These are phyloP conservation scores for Oscheius sp. DNA, from an alignment of 2,888 invertebrate genomes.

Conservation along the genomic window DNA sequence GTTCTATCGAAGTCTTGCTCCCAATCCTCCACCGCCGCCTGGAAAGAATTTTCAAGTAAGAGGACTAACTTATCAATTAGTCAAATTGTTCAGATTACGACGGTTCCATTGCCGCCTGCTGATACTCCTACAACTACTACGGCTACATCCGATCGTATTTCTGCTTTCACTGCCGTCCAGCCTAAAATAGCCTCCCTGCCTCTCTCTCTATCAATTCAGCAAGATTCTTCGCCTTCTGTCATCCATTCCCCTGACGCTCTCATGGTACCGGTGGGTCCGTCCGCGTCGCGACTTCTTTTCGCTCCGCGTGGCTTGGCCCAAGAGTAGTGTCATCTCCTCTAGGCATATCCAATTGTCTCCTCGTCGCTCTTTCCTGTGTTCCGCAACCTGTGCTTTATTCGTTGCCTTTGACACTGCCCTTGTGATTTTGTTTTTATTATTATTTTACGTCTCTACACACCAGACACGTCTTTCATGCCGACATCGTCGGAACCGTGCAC, in stretches of 20 bases:
- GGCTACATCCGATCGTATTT: conserved; percentile 18
- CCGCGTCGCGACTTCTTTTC: conserved; percentile 19
- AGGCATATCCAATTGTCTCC: conserved; percentile 31
- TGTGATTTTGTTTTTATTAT: conserved; percentile 16
- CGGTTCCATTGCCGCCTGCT: conserved; percentile 37
- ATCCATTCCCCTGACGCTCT: conserved; percentile 27
- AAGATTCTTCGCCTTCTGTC: conserved; percentile 20
- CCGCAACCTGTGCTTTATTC: conserved; percentile 30
- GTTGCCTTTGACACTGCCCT: conserved; percentile 33
- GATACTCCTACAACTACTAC: conserved; percentile 27
- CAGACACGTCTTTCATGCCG: conserved; percentile 33
- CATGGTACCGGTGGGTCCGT: conserved; percentile 1
- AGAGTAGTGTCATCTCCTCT: conserved; percentile 16
- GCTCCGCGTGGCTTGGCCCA: conserved; percentile 17
- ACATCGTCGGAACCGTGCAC: conserved; percentile 29
- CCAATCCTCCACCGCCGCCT: conserved; percentile 58
- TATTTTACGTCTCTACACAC: conserved; percentile 10
- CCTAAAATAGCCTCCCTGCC: conserved; percentile 37
- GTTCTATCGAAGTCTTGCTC: conserved; percentile 53
- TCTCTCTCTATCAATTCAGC: conserved; percentile 34
- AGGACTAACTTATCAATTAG: background rate
- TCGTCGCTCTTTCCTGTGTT: conserved; percentile 27
- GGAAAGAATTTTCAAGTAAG: conserved; percentile 58
- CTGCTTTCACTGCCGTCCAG: conserved; percentile 35
- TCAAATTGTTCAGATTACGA: conserved; percentile 43